These are phyloP conservation scores for Ochlodes sylvanus DNA, from an alignment of 2,888 invertebrate species.

Conservation along the genomic window DNA sequence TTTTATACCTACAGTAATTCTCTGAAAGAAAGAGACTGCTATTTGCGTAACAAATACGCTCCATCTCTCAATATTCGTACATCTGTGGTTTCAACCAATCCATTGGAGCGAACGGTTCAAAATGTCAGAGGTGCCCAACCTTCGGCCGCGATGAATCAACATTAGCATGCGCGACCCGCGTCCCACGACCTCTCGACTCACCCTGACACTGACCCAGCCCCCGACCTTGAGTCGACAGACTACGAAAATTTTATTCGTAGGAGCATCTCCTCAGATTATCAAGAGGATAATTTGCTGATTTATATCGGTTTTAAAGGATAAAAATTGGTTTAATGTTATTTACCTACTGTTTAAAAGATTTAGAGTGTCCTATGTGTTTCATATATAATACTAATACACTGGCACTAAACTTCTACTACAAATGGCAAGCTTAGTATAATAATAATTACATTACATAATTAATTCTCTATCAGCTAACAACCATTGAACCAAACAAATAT, in stretches of 20 bases:
- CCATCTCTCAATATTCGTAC: neutral
- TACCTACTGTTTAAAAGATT: neutral
- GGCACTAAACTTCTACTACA: too few species aligned
- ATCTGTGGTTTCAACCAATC: constrained; percentile 35
- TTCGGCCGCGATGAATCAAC: constrained; percentile 67
- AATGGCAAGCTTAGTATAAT: too few species aligned
- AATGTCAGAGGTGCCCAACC: constrained; percentile 75
- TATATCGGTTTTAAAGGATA: constrained; percentile 26
- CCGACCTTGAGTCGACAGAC: constrained; percentile 52
- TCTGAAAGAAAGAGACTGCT: neutral
- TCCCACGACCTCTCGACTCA: constrained; percentile 66
- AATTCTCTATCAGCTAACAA: too few species aligned
- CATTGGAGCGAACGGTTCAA: constrained; percentile 44
- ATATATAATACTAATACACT: too few species aligned
- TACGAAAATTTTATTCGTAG: constrained; percentile 55
- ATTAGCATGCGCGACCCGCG: constrained; percentile 57
- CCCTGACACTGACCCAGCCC: constrained; percentile 57
- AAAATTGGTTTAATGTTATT: neutral
- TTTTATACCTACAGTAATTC: too few species aligned
- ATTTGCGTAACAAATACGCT: neutral
- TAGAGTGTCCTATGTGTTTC: too few species aligned
- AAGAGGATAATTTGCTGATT: constrained; percentile 44
- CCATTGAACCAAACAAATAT: too few species aligned
- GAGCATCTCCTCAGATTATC: constrained; percentile 38
- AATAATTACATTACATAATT: too few species aligned